Evolutionary conservation across 2,113 vertebrate genomes (phyloP).

Genomic region (Myotis yumanensis): DNA sequence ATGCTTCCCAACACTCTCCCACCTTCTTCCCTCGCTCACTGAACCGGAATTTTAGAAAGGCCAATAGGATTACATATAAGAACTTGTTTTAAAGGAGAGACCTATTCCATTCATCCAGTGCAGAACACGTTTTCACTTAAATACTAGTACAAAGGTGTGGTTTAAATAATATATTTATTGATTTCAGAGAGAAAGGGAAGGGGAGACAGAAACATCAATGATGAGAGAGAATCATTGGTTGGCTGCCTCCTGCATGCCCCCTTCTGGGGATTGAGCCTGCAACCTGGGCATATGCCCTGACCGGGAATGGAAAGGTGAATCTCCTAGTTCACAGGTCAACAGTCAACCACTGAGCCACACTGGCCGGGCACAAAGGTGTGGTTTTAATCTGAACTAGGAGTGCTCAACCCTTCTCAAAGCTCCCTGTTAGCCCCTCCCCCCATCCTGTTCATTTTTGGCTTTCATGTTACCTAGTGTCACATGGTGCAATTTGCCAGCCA

Average conservation of each 20-base stretch:
- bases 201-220: no score
- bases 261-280: no score
- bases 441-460: not conserved
- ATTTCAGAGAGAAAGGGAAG: no score
- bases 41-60: not conserved
- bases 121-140: not conserved
- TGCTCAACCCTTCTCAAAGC: not conserved
- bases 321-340: no score
- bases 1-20: no score
- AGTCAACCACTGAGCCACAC: no score
- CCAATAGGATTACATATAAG: not conserved
- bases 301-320: no score
- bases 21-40: no score
- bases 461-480: not conserved
- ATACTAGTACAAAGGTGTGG: not conserved
- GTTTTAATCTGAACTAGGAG: not conserved
- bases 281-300: no score
- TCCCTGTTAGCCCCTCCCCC: rapidly evolving
- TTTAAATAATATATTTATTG: not conserved
- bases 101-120: not conserved
- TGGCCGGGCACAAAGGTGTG: no score
- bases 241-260: no score
- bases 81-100: not conserved
- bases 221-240: no score
- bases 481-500: not conserved